Conservation (phyloP, 92 coral and sea anemone species). For the Palythoa heliodiscus region DNA sequence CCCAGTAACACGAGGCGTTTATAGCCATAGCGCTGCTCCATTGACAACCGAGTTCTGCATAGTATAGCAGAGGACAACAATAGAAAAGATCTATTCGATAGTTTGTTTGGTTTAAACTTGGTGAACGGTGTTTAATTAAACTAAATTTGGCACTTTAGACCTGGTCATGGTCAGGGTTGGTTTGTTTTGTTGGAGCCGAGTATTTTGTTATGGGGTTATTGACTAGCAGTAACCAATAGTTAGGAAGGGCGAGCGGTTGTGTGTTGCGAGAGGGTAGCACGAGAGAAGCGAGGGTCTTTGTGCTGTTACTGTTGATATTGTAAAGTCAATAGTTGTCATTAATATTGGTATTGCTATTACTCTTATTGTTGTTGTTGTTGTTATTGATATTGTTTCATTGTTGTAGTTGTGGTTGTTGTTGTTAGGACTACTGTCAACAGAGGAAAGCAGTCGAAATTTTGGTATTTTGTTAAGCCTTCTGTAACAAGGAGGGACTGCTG, state of each 20-base stretch:
- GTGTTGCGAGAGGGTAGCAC: slow-evolving; percentile 28
- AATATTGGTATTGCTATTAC: background rate
- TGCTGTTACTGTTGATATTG: slow-evolving; percentile 30
- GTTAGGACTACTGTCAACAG: slow-evolving; percentile 17
- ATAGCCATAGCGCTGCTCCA: slow-evolving; percentile 35
- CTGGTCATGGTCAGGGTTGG: slow-evolving; percentile 37
- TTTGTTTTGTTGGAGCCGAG: slow-evolving; percentile 35
- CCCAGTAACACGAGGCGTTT: slow-evolving; percentile 36
- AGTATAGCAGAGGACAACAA: slow-evolving; percentile 32
- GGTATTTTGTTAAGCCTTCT: slow-evolving; percentile 13
- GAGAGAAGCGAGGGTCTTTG: slow-evolving; percentile 30
- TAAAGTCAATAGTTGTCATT: slow-evolving; percentile 22
- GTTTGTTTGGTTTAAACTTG: background rate
- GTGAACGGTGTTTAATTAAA: slow-evolving; percentile 2
- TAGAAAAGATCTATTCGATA: background rate
- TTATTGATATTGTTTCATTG: slow-evolving; percentile 2
- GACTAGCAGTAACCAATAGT: slow-evolving; percentile 32
- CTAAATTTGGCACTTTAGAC: slow-evolving; percentile 30
- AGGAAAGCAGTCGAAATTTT: slow-evolving; percentile 20
- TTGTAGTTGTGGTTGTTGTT: slow-evolving; percentile 15
- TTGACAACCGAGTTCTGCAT: slow-evolving; percentile 33
- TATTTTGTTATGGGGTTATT: slow-evolving; percentile 29
- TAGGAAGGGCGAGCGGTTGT: slow-evolving; percentile 28
- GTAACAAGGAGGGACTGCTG: slow-evolving; percentile 23
- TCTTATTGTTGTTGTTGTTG: background rate